Conservation (phyloP, 2,888 invertebrate species). For the Crocallis elinguaria region DNA sequence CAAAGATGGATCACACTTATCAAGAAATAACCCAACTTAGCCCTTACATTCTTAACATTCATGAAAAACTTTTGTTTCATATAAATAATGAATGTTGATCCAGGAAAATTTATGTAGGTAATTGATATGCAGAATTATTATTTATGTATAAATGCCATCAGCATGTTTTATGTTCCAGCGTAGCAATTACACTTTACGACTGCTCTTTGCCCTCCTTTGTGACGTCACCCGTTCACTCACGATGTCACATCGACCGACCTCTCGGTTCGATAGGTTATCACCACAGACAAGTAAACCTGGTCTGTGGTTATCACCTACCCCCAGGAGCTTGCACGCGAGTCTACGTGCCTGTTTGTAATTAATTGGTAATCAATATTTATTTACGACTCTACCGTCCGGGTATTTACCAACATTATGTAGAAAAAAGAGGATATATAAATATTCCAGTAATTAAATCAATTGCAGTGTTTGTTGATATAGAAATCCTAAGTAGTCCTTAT, state of each 20-base stretch:
- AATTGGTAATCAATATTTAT: neutral
- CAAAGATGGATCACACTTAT: too few species aligned
- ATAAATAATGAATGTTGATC: too few species aligned
- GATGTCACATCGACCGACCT: slow-evolving; percentile 46
- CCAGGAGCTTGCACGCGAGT: slow-evolving; percentile 11
- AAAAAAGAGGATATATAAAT: neutral
- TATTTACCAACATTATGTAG: neutral
- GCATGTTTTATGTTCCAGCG: neutral
- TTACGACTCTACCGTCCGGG: neutral
- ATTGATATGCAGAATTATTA: too few species aligned
- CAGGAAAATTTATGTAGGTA: too few species aligned
- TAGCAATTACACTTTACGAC: neutral
- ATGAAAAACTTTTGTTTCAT: too few species aligned
- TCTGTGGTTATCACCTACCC: neutral
- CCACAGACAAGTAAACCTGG: neutral
- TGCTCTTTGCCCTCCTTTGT: slow-evolving; percentile 22
- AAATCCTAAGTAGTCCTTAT: too few species aligned
- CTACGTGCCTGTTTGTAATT: neutral
- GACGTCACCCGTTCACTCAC: slow-evolving; percentile 30
- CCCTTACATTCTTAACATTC: too few species aligned
- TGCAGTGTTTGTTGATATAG: too few species aligned
- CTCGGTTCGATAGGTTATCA: slow-evolving; percentile 20
- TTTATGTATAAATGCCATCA: neutral
- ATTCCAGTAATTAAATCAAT: neutral
- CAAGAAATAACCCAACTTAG: too few species aligned